Evolutionary conservation across 2,113 vertebrate genomes (phyloP).

Genomic region (Morone chrysops): DNA sequence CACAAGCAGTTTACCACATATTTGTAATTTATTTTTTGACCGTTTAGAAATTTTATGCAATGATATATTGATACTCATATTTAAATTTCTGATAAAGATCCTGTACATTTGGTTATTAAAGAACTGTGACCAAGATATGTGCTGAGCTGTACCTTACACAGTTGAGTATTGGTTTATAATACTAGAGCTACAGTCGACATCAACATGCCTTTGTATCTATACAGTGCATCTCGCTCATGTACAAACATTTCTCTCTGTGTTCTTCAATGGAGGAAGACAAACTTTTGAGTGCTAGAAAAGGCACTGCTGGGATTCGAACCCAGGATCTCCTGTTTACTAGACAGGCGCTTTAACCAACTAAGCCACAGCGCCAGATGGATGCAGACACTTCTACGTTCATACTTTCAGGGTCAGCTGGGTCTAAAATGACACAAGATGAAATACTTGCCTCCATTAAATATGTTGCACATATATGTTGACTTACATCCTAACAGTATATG

Average conservation of each 20-base stretch:
- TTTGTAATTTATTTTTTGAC: not conserved
- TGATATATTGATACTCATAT: too few species aligned
- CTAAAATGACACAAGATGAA: not conserved
- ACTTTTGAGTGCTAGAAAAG: conserved; percentile 37
- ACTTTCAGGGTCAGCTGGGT: too few species aligned
- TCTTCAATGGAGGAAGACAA: not conserved
- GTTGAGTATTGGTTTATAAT: too few species aligned
- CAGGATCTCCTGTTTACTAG: conserved; percentile 84
- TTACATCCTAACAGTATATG: not conserved
- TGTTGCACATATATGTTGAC: not conserved
- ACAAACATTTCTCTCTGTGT: not conserved
- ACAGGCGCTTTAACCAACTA: conserved; percentile 84
- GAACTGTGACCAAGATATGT: not conserved
- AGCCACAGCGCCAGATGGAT: conserved; percentile 73
- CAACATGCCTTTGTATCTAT: too few species aligned
- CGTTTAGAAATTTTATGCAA: not conserved
- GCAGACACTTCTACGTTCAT: rapidly evolving
- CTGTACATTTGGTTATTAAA: not conserved
- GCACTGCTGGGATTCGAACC: conserved; percentile 83
- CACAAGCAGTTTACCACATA: not conserved
- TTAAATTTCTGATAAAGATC: too few species aligned
- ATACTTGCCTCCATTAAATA: not conserved
- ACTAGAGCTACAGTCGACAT: not conserved
- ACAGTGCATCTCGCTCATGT: too few species aligned
- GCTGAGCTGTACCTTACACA: not conserved